Evolutionary conservation across 37 sponge, comb jelly and placozoan genomes (phyloP).

Genomic region (Aphrocallistes beatrix): DNA sequence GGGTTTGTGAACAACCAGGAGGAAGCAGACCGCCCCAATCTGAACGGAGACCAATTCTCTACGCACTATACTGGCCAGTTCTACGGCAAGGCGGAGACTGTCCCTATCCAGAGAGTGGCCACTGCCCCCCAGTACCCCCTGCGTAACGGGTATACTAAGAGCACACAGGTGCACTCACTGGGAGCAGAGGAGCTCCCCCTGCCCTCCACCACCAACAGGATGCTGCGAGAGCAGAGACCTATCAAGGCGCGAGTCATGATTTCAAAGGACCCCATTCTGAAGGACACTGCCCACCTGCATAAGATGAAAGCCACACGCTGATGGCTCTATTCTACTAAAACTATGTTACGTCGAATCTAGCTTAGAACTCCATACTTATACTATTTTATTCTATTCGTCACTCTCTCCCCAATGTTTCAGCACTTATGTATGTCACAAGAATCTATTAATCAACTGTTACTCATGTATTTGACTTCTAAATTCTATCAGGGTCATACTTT

Average conservation of each 20-base stretch:
- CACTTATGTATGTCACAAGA: too few species aligned
- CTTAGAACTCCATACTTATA: too few species aligned
- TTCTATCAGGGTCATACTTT: too few species aligned
- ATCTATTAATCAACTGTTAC: too few species aligned
- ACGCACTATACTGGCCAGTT: background rate
- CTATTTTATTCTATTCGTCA: too few species aligned
- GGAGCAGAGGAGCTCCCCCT: background rate
- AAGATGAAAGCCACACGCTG: background rate
- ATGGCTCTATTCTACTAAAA: background rate
- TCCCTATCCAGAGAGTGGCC: background rate
- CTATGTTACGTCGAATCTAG: background rate
- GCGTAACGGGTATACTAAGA: background rate
- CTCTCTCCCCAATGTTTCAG: too few species aligned
- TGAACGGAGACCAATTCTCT: background rate
- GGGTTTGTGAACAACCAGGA: background rate
- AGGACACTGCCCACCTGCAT: background rate
- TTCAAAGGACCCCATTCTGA: background rate
- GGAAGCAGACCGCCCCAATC: background rate
- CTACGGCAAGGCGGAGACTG: background rate
- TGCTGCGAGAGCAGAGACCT: background rate
- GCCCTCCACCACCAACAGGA: background rate
- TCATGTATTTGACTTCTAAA: too few species aligned
- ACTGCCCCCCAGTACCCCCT: background rate
- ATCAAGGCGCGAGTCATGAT: background rate
- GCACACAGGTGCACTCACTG: constrained; percentile 12